A percentile compares a stretch with the other conserved stretches of the same genome.
These are phyloP conservation scores for Coenonympha glycerion DNA, from an alignment of 2,888 invertebrate genomes.

Conservation along the genomic window DNA sequence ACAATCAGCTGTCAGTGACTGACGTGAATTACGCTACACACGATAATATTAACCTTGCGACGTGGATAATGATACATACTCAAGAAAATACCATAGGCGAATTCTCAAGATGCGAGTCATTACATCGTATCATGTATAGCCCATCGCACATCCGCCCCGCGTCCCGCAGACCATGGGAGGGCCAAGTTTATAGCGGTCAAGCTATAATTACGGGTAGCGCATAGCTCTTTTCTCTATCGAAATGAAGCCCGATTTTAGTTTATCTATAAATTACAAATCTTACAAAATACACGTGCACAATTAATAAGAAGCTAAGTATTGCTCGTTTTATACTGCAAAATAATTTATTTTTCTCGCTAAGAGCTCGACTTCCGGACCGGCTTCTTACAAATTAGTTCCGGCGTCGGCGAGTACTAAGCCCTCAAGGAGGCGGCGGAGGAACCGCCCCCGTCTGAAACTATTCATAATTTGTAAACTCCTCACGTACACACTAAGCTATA, in stretches of 20 bases:
- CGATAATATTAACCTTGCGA: no score
- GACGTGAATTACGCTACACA: no score
- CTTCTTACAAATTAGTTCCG: slow-evolving; percentile 5
- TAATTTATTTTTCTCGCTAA: slow-evolving; percentile 1
- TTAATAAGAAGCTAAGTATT: not conserved
- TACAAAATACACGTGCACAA: not conserved
- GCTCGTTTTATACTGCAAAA: not conserved
- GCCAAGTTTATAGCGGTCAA: no score
- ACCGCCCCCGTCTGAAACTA: not conserved
- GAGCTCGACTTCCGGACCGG: not conserved
- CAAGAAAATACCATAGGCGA: no score
- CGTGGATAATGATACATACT: no score
- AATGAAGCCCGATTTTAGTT: not conserved
- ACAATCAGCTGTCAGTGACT: no score
- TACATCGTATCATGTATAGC: no score
- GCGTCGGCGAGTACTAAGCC: not conserved
- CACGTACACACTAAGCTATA: not conserved
- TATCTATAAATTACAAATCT: not conserved
- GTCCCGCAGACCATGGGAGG: no score
- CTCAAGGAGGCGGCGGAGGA: not conserved
- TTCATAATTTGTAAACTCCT: slow-evolving; percentile 1
- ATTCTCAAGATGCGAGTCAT: no score
- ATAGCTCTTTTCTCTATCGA: no score
- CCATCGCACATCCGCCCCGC: no score
- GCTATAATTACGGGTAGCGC: no score